These are phyloP conservation scores for Porites evermanni DNA, from an alignment of 92 coral and sea anemone genomes.

Conservation along the genomic window DNA sequence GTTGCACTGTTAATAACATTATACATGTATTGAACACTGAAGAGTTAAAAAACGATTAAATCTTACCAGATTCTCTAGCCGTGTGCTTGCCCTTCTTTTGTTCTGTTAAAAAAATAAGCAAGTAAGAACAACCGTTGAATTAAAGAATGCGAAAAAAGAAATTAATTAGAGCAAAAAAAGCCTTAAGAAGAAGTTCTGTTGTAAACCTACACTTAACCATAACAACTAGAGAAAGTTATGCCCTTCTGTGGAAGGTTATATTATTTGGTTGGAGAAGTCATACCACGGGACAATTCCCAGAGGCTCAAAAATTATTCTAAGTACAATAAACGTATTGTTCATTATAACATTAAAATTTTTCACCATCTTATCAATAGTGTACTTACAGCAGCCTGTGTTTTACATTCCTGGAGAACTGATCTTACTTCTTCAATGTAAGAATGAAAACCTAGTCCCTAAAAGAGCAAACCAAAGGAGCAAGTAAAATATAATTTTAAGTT, in stretches of 20 bases:
- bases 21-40: background rate
- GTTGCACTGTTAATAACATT: too few relatives aligned
- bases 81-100: constrained; percentile 97
- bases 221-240: too few relatives aligned
- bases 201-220: too few relatives aligned
- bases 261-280: too few relatives aligned
- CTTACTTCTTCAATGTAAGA: constrained; percentile 92
- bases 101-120: constrained; percentile 62
- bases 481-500: too few relatives aligned
- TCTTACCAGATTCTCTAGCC: constrained; percentile 93
- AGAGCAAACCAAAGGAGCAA: background rate
- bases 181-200: too few relatives aligned
- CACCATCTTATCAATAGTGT: background rate
- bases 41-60: background rate
- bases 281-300: too few relatives aligned
- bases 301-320: too few relatives aligned
- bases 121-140: too few relatives aligned
- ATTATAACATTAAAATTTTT: background rate
- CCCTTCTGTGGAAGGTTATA: too few relatives aligned
- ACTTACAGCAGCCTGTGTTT: constrained; percentile 98
- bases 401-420: constrained; percentile 94
- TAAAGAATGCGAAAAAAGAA: too few relatives aligned
- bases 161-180: too few relatives aligned
- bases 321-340: background rate
- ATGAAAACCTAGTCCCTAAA: constrained; percentile 87